Base-by-base conservation (phyloP, 2,113 vertebrate species). In the Chamaetylas fuelleborni region DNA sequence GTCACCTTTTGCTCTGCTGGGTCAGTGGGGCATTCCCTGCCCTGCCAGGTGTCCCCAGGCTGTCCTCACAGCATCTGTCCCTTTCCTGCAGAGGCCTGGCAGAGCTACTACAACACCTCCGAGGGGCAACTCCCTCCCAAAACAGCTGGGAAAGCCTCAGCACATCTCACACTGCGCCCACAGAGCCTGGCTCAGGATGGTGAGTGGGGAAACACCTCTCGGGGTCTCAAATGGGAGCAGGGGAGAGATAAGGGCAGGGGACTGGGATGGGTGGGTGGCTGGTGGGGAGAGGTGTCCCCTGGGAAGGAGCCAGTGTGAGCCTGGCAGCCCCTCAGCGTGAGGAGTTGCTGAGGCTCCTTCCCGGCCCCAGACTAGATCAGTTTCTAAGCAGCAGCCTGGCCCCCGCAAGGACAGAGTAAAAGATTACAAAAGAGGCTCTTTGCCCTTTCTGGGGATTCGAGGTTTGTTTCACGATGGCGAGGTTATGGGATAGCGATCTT, bases 121-220 rank as follows among this genome's bases (percentile, higher is more conserved):
- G 90, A 90, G 26, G 83, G 82, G 42, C 89, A 76, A 24, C 34
- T 38, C 25, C 36, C 47, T 54, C 43, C 76, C 86, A 88, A 9
- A 57, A 8, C 6, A 26, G 12, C 60, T 0, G 36, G 90, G 54
- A 97, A 95, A 14, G 86, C 97, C 56, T 97, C 97, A 0, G 97
- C 97, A 7, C 97, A 98, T 20, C 96, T 98, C 58, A 97, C 90
- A 28, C 95, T 98, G 7, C 79, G 90, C 60, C 72, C 91, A 0
- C 95, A 95, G 43, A 91, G 28, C 70, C 84, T 69, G 45, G 29
- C 88, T n/a, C 91, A 58, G 77, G 79, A 92, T 0, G 93, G 97
- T 97, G 88, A 97, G 97, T 72, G 2, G 6, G 33, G 69, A 34
- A 70, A 9, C 18, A 29, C 9, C 12, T 5, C 17, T 8, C 53